A percentile compares a stretch with the other conserved stretches of the same genome.
phyloP scores from a whole-genome alignment of 1,140 invertebrate genomes.

The Sycophila sp. region DNA sequence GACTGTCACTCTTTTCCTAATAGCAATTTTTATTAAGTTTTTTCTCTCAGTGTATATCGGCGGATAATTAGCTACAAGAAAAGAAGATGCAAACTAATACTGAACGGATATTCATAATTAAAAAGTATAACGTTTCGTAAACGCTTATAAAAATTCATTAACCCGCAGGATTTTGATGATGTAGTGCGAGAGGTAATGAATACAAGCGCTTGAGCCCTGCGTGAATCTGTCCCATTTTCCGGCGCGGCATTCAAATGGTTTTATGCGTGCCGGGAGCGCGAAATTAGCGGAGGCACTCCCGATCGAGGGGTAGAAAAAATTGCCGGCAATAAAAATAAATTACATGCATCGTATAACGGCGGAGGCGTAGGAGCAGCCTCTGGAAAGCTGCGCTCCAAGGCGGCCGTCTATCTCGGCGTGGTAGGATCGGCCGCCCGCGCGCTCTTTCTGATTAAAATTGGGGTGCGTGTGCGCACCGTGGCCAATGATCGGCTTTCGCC shows the following conservation, averaged over 20 bases:
- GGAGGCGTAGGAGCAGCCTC: conserved; percentile 29
- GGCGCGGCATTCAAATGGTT: conserved; percentile 11
- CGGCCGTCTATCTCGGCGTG: conserved; percentile 42
- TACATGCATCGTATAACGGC: conserved; percentile 66
- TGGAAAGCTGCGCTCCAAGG: conserved; percentile 56
- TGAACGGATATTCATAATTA: no score
- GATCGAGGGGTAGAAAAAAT: conserved; percentile 66
- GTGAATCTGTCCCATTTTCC: conserved; percentile 16
- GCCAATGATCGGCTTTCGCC: conserved; percentile 59
- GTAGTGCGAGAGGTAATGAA: no score
- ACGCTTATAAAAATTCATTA: conserved; percentile 14
- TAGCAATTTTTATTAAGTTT: no score
- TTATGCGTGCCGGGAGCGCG: conserved; percentile 36
- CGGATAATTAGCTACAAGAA: no score
- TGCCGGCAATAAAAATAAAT: conserved; percentile 68
- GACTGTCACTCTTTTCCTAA: no score
- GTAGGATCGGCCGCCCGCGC: conserved; percentile 63
- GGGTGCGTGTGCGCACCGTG: conserved; percentile 54
- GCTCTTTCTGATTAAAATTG: conserved; percentile 66
- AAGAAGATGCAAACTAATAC: no score
- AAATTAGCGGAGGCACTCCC: conserved; percentile 61
- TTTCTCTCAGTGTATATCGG: no score
- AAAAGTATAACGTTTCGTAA: no score
- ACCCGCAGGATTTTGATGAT: no score
- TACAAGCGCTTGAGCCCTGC: background rate